Base-by-base conservation (phyloP, 2,888 invertebrate genomes). In the Kuschelorhynchus macadamiae region DNA sequence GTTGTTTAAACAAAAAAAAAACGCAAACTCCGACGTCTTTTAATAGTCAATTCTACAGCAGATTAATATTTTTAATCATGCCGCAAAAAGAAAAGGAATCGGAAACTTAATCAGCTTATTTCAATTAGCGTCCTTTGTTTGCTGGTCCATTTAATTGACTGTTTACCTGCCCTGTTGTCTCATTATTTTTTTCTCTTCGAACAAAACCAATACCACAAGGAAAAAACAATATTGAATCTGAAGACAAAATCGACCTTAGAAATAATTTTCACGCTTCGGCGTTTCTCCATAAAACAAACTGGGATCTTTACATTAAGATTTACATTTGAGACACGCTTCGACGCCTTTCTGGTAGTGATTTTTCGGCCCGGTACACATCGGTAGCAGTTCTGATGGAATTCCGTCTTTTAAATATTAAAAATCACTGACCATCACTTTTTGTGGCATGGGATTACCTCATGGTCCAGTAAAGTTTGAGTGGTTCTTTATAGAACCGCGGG, bases 321-420 rank as follows among this genome's bases (percentile, higher is more conserved):
- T 67, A 50, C 44, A 41, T 57, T 64, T 53, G 33, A n/a, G 64
- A 52, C 69, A 69, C 52, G 69, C 53, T 65, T 49, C 47, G 61
- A 39, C 55, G 63, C 59, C 59, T 53, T 46, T n/a, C n/a, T 47
- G 30, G 39, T 25, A 14, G 47, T 63, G 59, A 64, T 68, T 68
- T 59, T 55, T 64, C 68, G 68, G 63, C 32, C 60, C 49, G 64
- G 32, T 64, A 65, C 44, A 55, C 65, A 67, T 56, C 56, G 59
- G 25, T 46, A 41, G 32, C 42, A 42, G 50, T 33, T 50, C 50
- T 44, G 46, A 57, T 62, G 32, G 57, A 46, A 36, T 59, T 59
- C 36, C 47, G 32, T 46, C 41, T 62, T 67, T 67, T 67, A 57
- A 67, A 57, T 67, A 56, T 67, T 67, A 62, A 68, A 64, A 68